Evolutionary conservation across 1,140 invertebrate genomes (phyloP), one percentile per base, ranked within the genome.

Genomic region (Drosophila takahashii): DNA sequence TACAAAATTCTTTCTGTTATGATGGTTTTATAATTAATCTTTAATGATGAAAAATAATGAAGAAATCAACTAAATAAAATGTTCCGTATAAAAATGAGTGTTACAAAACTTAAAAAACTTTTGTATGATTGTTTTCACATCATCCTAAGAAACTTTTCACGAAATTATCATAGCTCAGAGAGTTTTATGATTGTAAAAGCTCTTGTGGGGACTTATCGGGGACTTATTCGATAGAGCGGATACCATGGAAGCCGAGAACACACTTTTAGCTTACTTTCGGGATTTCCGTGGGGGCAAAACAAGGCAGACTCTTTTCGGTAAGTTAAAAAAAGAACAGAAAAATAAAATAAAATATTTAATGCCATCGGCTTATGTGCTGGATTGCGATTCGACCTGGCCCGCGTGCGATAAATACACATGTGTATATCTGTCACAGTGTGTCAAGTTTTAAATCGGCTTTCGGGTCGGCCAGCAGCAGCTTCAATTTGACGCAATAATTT

Each of bases 401-500:
- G 67, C 64, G 67, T 70, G 65, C 52, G 51, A 70, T 71, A 71
- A 70, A 71, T 70, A 71, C 67, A 71, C 50, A 71, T 74, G 57
- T 73, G 57, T 73, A 36, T 53, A 53, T 53, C 29, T 48, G 47
- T 34, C 39, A 52, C 56, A 48, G 56, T 32, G 39, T 29, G 73
- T 75, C 45, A 76, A 57, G 53, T 62, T 64, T 89, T 79, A 74
- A 89, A 84, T 77, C 84, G 69, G 79, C 69, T 77, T 80, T 80
- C 60, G 50, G 53, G 51, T 54, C 75, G 62, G 54, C 42, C 56
- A 34, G 54, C 51, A 34, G 54, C 51, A 60, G 77, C 76, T 67
- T 66, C 52, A 80, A 84, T 83, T 83, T 79, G 58, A 66, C 45
- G 83, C 76, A 79, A 86, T 83, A 73, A 87, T 87, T 87, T 83